Evolutionary conservation across 2,797 vertebrate species (phyloP).

Genomic region (Nasua narica): DNA sequence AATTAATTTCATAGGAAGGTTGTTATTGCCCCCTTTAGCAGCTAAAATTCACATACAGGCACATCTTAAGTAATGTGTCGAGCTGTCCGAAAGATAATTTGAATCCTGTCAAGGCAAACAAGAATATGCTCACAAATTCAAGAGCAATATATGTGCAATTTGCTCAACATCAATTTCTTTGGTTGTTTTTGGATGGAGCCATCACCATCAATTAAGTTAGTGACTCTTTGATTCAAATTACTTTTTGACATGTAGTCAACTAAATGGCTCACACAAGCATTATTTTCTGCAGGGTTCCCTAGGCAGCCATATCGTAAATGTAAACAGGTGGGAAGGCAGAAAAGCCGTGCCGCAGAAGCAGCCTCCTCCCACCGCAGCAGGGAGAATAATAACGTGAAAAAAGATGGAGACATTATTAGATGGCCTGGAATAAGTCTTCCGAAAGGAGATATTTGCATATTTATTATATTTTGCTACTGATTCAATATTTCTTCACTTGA

Average conservation of each 20-base stretch:
- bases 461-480: constrained; percentile 57
- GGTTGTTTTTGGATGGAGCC: constrained; percentile 81
- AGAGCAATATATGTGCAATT: constrained; percentile 84
- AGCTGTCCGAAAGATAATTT: constrained; percentile 84
- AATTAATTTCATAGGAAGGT: constrained; percentile 80
- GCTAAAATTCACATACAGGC: constrained; percentile 79
- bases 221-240: constrained; percentile 84
- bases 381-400: constrained; percentile 66
- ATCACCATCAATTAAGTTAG: constrained; percentile 83
- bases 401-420: constrained; percentile 67
- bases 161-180: constrained; percentile 83
- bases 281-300: constrained; percentile 79
- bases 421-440: constrained; percentile 42
- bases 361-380: constrained; percentile 8
- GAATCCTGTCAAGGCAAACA: constrained; percentile 85
- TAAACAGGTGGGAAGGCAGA: constrained; percentile 81
- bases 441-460: constrained; percentile 69
- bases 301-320: constrained; percentile 77
- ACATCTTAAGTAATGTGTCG: constrained; percentile 83
- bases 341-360: constrained; percentile 53
- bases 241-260: constrained; percentile 83
- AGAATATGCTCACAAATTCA: constrained; percentile 83
- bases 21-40: constrained; percentile 80
- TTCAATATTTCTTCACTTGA: constrained; percentile 53
- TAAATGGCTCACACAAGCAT: constrained; percentile 76